Conservation (phyloP, 2,888 invertebrate species). For the Pseudococcus jackbeardsleyi region DNA sequence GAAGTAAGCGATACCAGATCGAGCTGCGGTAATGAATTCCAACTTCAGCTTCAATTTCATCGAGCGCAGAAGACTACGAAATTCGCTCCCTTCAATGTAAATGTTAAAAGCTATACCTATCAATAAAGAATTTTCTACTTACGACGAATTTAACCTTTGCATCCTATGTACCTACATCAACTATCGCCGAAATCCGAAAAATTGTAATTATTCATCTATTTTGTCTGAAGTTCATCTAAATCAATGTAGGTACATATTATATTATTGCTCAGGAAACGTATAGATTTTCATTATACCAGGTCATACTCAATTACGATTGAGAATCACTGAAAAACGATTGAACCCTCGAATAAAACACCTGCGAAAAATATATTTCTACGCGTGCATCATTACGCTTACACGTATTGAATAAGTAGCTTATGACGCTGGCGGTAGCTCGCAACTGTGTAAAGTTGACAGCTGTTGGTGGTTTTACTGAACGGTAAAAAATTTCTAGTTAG, state of each 20-base stretch:
- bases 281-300: neutral
- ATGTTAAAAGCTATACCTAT: neutral
- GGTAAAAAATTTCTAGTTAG: neutral
- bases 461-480: neutral
- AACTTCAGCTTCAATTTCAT: neutral
- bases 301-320: neutral
- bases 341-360: conserved; percentile 21
- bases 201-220: neutral
- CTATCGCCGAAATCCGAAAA: neutral
- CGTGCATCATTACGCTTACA: conserved; percentile 5
- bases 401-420: conserved; percentile 15
- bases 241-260: no score
- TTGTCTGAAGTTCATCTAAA: neutral
- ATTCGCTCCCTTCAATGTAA: neutral
- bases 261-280: neutral
- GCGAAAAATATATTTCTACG: conserved; percentile 40
- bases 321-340: conserved; percentile 36
- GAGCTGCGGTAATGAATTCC: neutral
- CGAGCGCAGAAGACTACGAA: neutral
- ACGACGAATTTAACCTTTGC: neutral
- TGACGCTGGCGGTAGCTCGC: conserved; percentile 29
- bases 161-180: neutral
- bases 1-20: neutral
- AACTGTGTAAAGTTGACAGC: conserved; percentile 48
- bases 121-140: neutral